phyloP scores from a whole-genome alignment of 2,888 invertebrate species.

The Keiferia lycopersicella region DNA sequence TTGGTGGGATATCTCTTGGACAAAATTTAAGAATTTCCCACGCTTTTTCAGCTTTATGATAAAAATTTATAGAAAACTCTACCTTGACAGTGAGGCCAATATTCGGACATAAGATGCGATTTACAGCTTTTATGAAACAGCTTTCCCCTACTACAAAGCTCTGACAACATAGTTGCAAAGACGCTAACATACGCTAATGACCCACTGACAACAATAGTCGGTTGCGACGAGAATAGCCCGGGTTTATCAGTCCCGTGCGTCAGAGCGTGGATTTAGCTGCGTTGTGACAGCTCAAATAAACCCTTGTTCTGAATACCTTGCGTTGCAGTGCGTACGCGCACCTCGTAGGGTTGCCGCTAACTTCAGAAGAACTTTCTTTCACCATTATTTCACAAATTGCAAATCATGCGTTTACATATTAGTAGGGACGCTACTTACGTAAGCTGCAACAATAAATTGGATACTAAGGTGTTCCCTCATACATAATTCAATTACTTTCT shows the following conservation, averaged over 20 bases:
- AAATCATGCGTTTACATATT: not conserved
- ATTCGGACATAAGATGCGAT: not conserved
- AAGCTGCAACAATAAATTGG: no score
- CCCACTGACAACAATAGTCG: constrained; percentile 67
- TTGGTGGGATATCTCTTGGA: no score
- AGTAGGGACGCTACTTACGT: not conserved
- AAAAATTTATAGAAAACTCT: not conserved
- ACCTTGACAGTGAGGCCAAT: not conserved
- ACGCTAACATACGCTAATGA: constrained; percentile 34
- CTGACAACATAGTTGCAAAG: not conserved
- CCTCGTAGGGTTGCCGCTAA: not conserved
- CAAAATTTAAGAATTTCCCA: no score
- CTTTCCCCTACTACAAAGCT: not conserved
- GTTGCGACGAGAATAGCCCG: constrained; percentile 58
- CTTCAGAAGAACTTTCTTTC: not conserved
- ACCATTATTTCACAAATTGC: no score
- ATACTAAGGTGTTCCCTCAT: no score
- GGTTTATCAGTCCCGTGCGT: constrained; percentile 72
- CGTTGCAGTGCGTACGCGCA: constrained; percentile 51
- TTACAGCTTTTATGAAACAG: not conserved
- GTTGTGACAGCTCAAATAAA: constrained; percentile 76
- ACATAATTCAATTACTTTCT: no score
- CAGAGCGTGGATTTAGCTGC: constrained; percentile 73
- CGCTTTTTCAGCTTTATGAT: no score
- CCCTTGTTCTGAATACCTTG: constrained; percentile 69